Conservation (phyloP, 2,113 vertebrate genomes). For the Motacilla alba region DNA sequence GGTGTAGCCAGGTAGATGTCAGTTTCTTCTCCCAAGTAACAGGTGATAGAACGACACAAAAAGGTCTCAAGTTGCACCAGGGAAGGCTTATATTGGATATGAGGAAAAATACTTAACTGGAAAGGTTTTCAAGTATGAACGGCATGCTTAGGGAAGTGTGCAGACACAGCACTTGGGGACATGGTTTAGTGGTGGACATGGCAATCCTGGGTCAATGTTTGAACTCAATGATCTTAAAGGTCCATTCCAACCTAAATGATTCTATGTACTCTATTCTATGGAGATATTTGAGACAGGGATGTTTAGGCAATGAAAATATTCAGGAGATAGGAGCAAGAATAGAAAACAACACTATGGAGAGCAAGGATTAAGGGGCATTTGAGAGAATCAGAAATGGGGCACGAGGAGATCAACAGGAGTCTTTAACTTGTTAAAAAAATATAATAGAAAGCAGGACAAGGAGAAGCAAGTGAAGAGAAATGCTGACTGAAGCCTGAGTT, state of each 20-base stretch:
- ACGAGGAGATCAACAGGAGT: not conserved
- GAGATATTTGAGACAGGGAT: not conserved
- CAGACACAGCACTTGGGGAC: not conserved
- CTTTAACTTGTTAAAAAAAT: not conserved
- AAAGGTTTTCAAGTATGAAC: not conserved
- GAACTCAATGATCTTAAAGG: not conserved
- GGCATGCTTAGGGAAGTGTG: not conserved
- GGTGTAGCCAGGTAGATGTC: not conserved
- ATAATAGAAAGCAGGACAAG: not conserved
- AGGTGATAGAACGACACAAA: not conserved
- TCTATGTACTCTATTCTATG: not conserved
- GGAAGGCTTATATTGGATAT: not conserved
- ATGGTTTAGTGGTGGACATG: not conserved
- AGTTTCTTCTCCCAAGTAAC: not conserved
- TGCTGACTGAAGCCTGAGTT: not conserved
- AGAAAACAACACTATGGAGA: not conserved
- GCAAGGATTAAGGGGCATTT: not conserved
- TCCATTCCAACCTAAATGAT: not conserved
- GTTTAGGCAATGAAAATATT: not conserved
- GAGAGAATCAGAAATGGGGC: not conserved
- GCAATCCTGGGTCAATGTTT: not conserved
- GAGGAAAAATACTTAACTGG: not conserved
- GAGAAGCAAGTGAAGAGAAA: not conserved
- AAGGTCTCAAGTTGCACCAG: not conserved
- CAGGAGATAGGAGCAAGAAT: not conserved